Percentiles rank a stretch among this genome's conserved stretches.
phyloP scores from a whole-genome alignment of 2,113 vertebrate genomes.

The Podarcis raffonei region DNA sequence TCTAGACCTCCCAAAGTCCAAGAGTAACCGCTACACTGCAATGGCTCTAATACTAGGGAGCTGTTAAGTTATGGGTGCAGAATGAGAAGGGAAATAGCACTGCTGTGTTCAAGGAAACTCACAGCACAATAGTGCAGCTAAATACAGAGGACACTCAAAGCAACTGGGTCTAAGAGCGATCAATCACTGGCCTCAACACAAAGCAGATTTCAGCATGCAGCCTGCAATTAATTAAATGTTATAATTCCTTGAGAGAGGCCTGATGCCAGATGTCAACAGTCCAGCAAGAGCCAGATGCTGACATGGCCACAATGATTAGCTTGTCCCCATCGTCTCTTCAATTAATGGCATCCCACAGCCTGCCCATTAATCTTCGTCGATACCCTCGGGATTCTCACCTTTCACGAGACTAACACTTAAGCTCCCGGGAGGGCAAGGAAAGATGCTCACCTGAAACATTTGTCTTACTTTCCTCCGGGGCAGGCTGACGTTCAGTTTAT shows the following conservation, averaged over 20 bases:
- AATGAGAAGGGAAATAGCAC: neutral
- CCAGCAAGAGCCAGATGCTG: neutral
- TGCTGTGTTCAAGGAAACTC: neutral
- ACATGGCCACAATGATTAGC: neutral
- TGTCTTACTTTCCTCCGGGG: slow-evolving; percentile 96
- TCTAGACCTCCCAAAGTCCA: too few species aligned
- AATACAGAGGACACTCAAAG: neutral
- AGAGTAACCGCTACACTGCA: too few species aligned
- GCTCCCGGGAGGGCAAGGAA: neutral
- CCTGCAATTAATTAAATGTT: slow-evolving; percentile 10
- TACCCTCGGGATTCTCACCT: neutral
- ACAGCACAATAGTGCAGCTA: neutral
- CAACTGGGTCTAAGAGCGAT: neutral
- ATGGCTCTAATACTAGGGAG: neutral
- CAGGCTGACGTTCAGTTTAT: slow-evolving; percentile 96
- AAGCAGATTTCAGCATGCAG: neutral
- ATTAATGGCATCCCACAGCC: neutral
- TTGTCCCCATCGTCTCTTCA: neutral
- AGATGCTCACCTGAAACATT: slow-evolving; percentile 93
- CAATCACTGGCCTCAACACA: neutral
- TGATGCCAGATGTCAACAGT: neutral
- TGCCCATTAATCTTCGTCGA: neutral
- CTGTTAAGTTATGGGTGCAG: neutral
- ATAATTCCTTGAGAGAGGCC: neutral
- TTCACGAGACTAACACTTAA: neutral